Evolutionary conservation across 2,888 invertebrate genomes (phyloP), one percentile per base, ranked within the genome.

Genomic region (Rhagonycha lutea): DNA sequence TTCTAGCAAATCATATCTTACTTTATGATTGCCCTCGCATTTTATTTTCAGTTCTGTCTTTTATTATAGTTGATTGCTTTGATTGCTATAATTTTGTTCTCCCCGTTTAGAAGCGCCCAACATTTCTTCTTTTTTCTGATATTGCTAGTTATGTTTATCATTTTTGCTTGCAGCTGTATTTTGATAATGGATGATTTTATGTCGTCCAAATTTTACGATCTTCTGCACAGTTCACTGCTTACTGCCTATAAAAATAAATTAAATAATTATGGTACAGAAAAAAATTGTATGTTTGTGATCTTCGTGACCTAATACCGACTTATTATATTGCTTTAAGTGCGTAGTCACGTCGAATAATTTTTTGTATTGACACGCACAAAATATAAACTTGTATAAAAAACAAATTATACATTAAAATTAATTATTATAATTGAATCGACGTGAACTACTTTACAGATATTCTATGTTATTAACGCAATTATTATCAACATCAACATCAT

Each of bases 351-450:
- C 68, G 73, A 72, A 73, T 73, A 69, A 73, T 69, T 68, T 70
- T 76, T 73, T 73, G 69, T 62, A 73, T 73, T 76, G 75, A 18
- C 77, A 76, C 76, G 76, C 73, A 76, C 76, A 76, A 72, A 75
- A 69, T 72, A 72, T 68, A 68, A 71, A 72, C 62, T 68, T 26
- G 23, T 75, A 68, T 72, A 74, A 74, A 75, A 28, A 65, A 47
- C 65, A 71, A 24, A 47, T 47, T 47, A 47, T 47, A 47, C 47
- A 47, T 47, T 47, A 47, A 47, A 47, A 47, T 47, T 47, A 47
- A 47, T 47, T 47, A 47, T 47, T 47, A 47, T 47, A 47, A 47
- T 47, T 47, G 47, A 47, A 47, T 47, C 5, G 47, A 47, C 47
- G 47, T 47, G 47, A 47, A 47, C 47, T 47, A 47, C 47, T 47